Evolutionary conservation across 2,888 invertebrate genomes (phyloP).

Genomic region (Doris montereyensis): DNA sequence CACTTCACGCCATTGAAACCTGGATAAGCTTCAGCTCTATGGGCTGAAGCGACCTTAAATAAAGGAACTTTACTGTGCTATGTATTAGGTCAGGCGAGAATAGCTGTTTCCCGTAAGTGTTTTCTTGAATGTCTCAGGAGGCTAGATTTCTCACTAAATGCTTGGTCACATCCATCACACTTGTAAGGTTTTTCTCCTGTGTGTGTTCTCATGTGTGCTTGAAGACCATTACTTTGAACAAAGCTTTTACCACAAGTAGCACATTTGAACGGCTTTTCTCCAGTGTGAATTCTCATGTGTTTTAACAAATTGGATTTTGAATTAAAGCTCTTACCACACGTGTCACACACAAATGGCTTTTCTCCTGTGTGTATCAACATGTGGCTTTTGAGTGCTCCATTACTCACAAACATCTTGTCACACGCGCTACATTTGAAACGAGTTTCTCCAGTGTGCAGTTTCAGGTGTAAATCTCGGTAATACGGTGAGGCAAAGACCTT

Average conservation of each 20-base stretch:
- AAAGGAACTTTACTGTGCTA: no score
- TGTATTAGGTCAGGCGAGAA: slow-evolving; percentile 29
- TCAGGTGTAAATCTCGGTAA: no score
- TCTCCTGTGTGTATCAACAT: slow-evolving; percentile 99
- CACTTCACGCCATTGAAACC: no score
- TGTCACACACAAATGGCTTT: slow-evolving; percentile 96
- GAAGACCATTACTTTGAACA: no score
- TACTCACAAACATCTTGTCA: slow-evolving; percentile 3
- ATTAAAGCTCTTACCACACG: slow-evolving; percentile 98
- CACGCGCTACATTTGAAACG: slow-evolving; percentile 31
- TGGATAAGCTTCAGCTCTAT: no score
- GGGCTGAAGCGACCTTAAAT: no score
- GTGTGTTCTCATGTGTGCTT: no score
- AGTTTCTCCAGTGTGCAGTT: slow-evolving; percentile 7
- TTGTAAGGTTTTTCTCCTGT: no score
- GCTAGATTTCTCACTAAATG: slow-evolving; percentile 36
- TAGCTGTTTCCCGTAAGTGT: slow-evolving; percentile 20
- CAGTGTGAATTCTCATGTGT: slow-evolving; percentile 92
- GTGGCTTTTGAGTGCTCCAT: slow-evolving; percentile 96
- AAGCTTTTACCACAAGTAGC: no score
- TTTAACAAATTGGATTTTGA: slow-evolving; percentile 98
- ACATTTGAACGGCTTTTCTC: no score
- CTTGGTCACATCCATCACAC: slow-evolving; percentile 28
- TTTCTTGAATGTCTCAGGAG: slow-evolving; percentile 36
- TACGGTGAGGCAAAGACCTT: no score